Percentiles rank a stretch among this genome's conserved stretches.
These are phyloP conservation scores for Dinothrombium tinctorium DNA, from an alignment of 1,140 invertebrate species.

Conservation along the genomic window DNA sequence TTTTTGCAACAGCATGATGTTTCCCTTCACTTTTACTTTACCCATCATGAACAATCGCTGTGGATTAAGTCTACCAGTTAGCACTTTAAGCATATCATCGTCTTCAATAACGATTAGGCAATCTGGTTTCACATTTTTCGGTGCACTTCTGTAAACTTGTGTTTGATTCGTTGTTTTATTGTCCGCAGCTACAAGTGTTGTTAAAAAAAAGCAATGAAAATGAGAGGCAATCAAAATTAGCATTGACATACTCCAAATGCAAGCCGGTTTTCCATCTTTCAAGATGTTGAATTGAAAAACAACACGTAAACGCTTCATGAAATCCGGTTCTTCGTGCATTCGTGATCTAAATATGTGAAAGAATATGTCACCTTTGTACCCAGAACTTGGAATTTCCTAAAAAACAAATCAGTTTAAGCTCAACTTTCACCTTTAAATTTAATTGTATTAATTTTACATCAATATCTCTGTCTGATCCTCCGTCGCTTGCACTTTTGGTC, in stretches of 20 bases:
- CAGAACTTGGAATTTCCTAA: slow-evolving; percentile 6
- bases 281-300: slow-evolving; percentile 64
- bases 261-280: slow-evolving; percentile 36
- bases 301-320: slow-evolving; percentile 53
- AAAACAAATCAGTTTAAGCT: not conserved
- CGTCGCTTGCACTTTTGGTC: not conserved
- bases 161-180: slow-evolving; percentile 27
- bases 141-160: slow-evolving; percentile 47
- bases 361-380: slow-evolving; percentile 32
- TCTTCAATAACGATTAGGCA: slow-evolving; percentile 47
- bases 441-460: not conserved
- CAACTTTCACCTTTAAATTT: not conserved
- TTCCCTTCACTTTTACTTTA: slow-evolving; percentile 70
- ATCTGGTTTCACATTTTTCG: slow-evolving; percentile 46
- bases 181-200: slow-evolving; percentile 2
- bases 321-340: slow-evolving; percentile 38
- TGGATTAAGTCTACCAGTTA: slow-evolving; percentile 58
- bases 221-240: not conserved
- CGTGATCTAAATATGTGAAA: slow-evolving; percentile 50
- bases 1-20: slow-evolving; percentile 80
- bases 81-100: slow-evolving; percentile 20
- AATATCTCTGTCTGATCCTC: not conserved
- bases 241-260: not conserved
- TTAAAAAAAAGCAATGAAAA: not conserved
- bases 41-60: slow-evolving; percentile 66